A percentile compares a stretch with the other conserved stretches of the same genome.
phyloP scores from a whole-genome alignment of 2,113 vertebrate genomes.

The Calonectris borealis region DNA sequence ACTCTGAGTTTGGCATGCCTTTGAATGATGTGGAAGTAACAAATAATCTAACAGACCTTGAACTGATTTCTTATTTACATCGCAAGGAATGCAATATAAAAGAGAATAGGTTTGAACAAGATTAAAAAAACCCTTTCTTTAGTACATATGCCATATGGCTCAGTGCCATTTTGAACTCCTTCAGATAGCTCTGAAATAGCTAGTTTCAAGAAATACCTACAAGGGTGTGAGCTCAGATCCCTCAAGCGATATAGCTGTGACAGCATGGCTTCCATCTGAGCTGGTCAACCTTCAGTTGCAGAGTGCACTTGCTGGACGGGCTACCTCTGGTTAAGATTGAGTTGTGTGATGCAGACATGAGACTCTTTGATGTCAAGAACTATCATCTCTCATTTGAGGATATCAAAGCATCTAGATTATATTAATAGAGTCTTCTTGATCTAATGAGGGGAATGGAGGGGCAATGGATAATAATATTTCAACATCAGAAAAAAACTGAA shows the following conservation, averaged over 20 bases:
- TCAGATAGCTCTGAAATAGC: neutral
- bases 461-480: neutral
- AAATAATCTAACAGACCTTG: neutral
- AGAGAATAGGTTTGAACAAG: neutral
- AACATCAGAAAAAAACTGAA: neutral
- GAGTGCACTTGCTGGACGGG: neutral
- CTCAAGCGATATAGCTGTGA: neutral
- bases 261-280: neutral
- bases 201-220: neutral
- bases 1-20: neutral
- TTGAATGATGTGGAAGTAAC: neutral
- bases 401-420: neutral
- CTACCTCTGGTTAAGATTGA: neutral
- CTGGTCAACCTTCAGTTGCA: neutral
- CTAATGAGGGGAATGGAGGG: neutral
- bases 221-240: neutral
- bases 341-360: neutral
- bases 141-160: neutral
- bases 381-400: neutral
- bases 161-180: neutral
- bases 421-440: neutral
- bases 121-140: neutral
- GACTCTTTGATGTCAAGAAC: neutral
- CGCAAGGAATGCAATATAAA: neutral
- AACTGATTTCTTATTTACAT: constrained; percentile 37